phyloP scores from a whole-genome alignment of 2,113 vertebrate genomes.

The Perca fluviatilis region DNA sequence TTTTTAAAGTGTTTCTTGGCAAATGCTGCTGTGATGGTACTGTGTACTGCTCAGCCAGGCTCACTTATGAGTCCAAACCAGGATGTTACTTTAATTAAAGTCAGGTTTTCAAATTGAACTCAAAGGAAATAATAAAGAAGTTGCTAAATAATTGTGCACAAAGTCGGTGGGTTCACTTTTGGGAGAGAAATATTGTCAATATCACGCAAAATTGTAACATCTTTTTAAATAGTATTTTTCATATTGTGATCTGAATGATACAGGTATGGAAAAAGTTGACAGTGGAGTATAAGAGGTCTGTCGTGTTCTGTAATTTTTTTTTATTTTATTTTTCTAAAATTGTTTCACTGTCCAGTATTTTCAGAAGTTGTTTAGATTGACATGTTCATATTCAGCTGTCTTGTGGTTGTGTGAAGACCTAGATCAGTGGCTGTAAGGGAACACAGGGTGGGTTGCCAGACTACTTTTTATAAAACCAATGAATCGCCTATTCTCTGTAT shows the following conservation, averaged over 20 bases:
- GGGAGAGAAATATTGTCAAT: slow-evolving; percentile 22
- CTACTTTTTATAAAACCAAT: slow-evolving; percentile 24
- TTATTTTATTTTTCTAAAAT: slow-evolving; percentile 45
- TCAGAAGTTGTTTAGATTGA: slow-evolving; percentile 71
- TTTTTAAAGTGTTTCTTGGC: slow-evolving; percentile 52
- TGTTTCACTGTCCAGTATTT: slow-evolving; percentile 74
- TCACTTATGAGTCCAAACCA: slow-evolving; percentile 30
- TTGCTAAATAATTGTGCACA: slow-evolving; percentile 10
- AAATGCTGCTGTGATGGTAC: slow-evolving; percentile 75
- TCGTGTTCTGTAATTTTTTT: background rate
- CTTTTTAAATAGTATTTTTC: slow-evolving; percentile 54
- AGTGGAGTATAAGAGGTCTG: slow-evolving; percentile 19
- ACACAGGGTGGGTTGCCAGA: slow-evolving; percentile 55
- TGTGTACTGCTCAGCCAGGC: slow-evolving; percentile 74
- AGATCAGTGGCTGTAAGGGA: slow-evolving; percentile 57
- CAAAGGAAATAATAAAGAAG: slow-evolving; percentile 23
- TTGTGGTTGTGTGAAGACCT: slow-evolving; percentile 60
- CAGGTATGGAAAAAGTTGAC: slow-evolving; percentile 25
- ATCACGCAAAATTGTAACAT: background rate
- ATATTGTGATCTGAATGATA: slow-evolving; percentile 36
- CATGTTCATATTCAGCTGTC: slow-evolving; percentile 69
- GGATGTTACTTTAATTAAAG: slow-evolving; percentile 19
- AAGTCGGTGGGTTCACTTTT: slow-evolving; percentile 9
- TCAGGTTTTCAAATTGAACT: slow-evolving; percentile 53
- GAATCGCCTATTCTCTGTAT: slow-evolving; percentile 41